A percentile compares a stretch with the other conserved stretches of the same genome.
phyloP scores from a whole-genome alignment of 2,797 vertebrate genomes.

The Gephyroberyx darwinii region DNA sequence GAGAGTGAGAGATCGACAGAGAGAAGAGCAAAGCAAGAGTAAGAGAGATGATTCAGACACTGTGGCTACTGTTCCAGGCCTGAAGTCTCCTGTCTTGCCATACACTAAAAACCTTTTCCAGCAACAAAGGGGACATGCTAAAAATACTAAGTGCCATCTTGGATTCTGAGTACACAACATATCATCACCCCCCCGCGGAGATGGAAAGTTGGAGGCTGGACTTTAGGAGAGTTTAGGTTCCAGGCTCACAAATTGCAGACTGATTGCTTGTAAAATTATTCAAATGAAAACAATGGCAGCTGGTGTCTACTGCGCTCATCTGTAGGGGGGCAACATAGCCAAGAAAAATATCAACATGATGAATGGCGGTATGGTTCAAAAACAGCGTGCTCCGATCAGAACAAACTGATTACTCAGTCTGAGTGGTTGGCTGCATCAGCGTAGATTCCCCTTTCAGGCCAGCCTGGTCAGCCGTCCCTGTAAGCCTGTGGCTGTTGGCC shows the following conservation, averaged over 20 bases:
- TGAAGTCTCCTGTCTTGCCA: background rate
- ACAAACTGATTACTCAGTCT: constrained; percentile 15
- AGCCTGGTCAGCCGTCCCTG: background rate
- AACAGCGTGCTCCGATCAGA: constrained; percentile 30
- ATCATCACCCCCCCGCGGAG: constrained; percentile 18
- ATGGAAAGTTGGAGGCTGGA: constrained; percentile 7
- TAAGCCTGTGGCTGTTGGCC: background rate
- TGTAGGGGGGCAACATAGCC: constrained; percentile 17
- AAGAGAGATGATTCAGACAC: constrained; percentile 9
- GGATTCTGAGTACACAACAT: constrained; percentile 14
- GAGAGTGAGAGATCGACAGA: background rate
- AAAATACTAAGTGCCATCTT: constrained; percentile 1
- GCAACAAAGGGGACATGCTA: constrained; percentile 4
- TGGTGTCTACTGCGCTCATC: constrained; percentile 52
- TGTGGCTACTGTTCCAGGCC: background rate
- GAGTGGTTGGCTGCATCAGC: background rate
- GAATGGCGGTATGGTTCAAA: constrained; percentile 34
- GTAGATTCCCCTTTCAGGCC: constrained; percentile 1
- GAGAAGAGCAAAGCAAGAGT: background rate
- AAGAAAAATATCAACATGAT: constrained; percentile 7
- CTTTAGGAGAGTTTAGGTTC: constrained; percentile 31
- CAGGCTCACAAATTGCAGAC: constrained; percentile 28
- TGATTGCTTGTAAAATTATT: constrained; percentile 51
- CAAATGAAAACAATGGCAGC: constrained; percentile 53
- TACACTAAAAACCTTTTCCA: background rate